Percentiles rank a stretch among this genome's conserved stretches.
Conservation (phyloP, 2,113 vertebrate genomes). For the Gadus macrocephalus region DNA sequence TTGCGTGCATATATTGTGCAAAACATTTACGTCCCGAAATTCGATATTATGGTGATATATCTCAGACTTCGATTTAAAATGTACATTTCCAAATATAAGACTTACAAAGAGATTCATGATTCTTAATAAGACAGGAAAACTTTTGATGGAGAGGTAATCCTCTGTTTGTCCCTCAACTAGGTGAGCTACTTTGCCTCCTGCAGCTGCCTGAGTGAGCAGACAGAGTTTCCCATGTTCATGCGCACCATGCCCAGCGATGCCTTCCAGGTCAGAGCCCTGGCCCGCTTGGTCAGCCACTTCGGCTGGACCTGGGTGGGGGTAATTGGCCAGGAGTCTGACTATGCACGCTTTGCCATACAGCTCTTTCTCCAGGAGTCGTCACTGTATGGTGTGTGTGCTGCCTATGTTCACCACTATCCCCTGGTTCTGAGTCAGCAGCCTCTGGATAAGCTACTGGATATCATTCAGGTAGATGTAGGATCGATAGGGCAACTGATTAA, state of each 20-base stretch:
- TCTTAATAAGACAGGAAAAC: background rate
- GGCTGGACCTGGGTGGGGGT: constrained; percentile 72
- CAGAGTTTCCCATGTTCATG: constrained; percentile 70
- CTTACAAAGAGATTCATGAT: no score
- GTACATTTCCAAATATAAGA: no score
- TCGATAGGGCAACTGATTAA: background rate
- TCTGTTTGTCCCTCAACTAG: constrained; percentile 37
- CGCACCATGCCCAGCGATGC: constrained; percentile 72
- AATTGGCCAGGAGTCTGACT: constrained; percentile 67
- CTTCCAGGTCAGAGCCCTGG: constrained; percentile 68
- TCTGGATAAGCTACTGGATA: constrained; percentile 47
- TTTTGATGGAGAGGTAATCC: constrained; percentile 3
- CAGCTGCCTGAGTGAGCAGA: constrained; percentile 67
- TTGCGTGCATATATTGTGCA: no score
- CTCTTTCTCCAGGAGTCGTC: constrained; percentile 66
- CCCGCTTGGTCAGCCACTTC: constrained; percentile 61
- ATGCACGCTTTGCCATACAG: constrained; percentile 71
- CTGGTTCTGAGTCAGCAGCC: constrained; percentile 40
- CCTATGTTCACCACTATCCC: constrained; percentile 65
- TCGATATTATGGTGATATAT: no score
- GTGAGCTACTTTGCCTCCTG: constrained; percentile 75
- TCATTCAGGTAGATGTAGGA: constrained; percentile 40
- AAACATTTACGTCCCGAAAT: no score
- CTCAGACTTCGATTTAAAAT: no score
- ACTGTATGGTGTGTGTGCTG: constrained; percentile 57